These are phyloP conservation scores for Phania funesta DNA, from an alignment of 2,888 invertebrate species.

Conservation along the genomic window DNA sequence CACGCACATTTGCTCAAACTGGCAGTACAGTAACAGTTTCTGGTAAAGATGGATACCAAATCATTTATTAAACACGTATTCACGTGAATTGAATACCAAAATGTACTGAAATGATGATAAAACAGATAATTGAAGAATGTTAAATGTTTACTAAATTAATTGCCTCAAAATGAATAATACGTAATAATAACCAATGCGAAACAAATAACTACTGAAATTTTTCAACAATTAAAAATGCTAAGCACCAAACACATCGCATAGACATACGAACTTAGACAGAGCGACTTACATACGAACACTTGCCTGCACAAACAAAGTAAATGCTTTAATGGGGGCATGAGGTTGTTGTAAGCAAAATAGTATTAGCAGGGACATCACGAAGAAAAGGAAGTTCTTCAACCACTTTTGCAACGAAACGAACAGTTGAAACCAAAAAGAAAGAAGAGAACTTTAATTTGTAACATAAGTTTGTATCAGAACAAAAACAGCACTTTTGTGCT, in stretches of 20 bases:
- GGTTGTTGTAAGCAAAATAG: constrained; percentile 14
- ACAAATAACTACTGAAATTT: constrained; percentile 11
- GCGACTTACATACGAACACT: neutral
- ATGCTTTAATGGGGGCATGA: constrained; percentile 11
- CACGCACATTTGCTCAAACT: too few relatives aligned
- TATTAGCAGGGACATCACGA: constrained; percentile 24
- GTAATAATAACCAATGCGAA: neutral
- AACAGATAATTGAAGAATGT: too few relatives aligned
- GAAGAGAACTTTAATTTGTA: constrained; percentile 44
- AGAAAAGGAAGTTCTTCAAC: constrained; percentile 25
- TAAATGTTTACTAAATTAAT: constrained; percentile 36
- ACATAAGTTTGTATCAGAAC: constrained; percentile 34
- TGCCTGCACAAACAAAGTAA: neutral
- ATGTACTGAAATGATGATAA: too few relatives aligned
- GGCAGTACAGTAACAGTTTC: too few relatives aligned
- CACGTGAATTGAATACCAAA: too few relatives aligned
- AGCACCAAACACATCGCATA: neutral
- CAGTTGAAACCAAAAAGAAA: too few relatives aligned
- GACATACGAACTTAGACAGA: neutral
- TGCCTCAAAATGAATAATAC: too few relatives aligned
- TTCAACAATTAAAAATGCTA: constrained; percentile 12
- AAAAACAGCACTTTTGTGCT: constrained; percentile 14
- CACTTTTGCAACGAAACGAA: constrained; percentile 29
- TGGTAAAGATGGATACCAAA: too few relatives aligned
- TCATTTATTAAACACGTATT: too few relatives aligned